A percentile compares a stretch with the other conserved stretches of the same genome.
Conservation (phyloP, 2,888 invertebrate species). For the Polydrusus cervinus region DNA sequence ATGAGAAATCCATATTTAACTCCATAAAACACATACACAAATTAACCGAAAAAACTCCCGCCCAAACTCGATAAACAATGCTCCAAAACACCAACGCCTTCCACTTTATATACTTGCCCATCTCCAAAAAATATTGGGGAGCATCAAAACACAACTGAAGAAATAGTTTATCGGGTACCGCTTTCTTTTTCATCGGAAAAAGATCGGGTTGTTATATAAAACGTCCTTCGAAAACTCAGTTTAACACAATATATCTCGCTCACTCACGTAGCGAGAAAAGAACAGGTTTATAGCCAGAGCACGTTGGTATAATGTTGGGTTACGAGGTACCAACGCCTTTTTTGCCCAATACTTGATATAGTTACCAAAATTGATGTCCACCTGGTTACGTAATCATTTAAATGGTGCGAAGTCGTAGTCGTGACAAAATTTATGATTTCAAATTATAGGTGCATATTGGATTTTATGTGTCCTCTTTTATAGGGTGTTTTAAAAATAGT, state of each 20-base stretch:
- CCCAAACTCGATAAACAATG: constrained; percentile 11
- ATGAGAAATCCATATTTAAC: constrained; percentile 6
- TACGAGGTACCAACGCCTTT: constrained; percentile 30
- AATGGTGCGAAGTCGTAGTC: constrained; percentile 8
- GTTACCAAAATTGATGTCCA: constrained; percentile 18
- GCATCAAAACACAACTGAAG: constrained; percentile 20
- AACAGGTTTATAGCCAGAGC: neutral
- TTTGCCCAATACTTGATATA: constrained; percentile 26
- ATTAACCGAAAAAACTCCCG: constrained; percentile 5
- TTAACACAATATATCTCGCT: neutral
- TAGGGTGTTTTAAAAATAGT: neutral
- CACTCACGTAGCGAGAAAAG: neutral
- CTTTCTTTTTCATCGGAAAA: constrained; percentile 23
- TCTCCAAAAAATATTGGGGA: constrained; percentile 22
- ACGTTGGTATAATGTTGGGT: neutral
- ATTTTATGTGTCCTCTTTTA: neutral
- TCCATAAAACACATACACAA: neutral
- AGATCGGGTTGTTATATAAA: neutral
- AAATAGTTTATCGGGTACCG: constrained; percentile 7
- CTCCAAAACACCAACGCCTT: constrained; percentile 1
- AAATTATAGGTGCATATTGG: neutral
- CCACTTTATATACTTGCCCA: constrained; percentile 38
- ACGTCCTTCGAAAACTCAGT: neutral
- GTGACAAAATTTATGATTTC: constrained; percentile 18
- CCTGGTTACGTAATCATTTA: constrained; percentile 3